These are phyloP conservation scores for Dicranocentrus wangi DNA, from an alignment of 2,888 invertebrate genomes.

Conservation along the genomic window DNA sequence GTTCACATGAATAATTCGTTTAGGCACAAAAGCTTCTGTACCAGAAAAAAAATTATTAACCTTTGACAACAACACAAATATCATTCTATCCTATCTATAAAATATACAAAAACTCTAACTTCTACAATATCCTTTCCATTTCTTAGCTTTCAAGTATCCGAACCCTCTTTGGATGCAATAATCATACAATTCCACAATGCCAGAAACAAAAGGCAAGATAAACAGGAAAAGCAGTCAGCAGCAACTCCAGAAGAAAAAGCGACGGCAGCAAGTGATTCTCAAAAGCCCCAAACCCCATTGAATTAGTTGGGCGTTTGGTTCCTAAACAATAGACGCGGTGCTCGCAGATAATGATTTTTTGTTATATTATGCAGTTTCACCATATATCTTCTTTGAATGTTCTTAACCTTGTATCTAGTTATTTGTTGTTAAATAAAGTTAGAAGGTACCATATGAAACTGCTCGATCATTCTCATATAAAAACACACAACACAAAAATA, in stretches of 20 bases:
- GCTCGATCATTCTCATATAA: constrained; percentile 29
- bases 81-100: no score
- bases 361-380: constrained; percentile 28
- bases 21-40: no score
- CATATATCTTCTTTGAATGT: constrained; percentile 3
- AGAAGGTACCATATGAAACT: constrained; percentile 12
- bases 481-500: constrained; percentile 26
- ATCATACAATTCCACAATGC: constrained; percentile 55
- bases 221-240: not conserved
- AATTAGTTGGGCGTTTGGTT: not conserved
- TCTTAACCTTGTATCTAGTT: not conserved
- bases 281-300: not conserved
- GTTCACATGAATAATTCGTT: no score
- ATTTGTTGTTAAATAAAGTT: constrained; percentile 14
- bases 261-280: not conserved
- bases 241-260: constrained; percentile 11
- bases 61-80: no score
- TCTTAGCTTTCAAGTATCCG: constrained; percentile 62
- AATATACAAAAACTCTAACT: no score
- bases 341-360: constrained; percentile 12
- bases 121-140: not conserved
- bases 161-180: constrained; percentile 65
- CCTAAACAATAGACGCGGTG: not conserved
- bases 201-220: constrained; percentile 18
- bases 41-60: no score